phyloP scores from a whole-genome alignment of 2,113 vertebrate species.

The Halichoerus grypus region DNA sequence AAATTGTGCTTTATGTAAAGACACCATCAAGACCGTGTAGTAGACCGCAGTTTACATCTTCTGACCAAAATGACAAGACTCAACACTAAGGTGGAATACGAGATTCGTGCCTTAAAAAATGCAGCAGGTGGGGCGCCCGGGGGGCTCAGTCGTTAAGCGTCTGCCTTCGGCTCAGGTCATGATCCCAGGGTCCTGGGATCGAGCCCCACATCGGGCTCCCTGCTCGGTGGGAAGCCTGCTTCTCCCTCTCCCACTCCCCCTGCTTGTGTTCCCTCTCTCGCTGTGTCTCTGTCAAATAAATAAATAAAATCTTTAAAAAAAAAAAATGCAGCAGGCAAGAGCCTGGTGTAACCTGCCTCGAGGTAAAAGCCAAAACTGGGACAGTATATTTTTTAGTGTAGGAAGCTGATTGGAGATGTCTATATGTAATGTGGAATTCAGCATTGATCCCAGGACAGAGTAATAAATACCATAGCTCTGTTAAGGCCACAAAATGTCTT shows the following conservation, averaged over 20 bases:
- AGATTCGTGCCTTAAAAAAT: background rate
- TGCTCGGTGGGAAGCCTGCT: too few species aligned
- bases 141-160: too few species aligned
- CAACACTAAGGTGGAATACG: background rate
- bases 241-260: too few species aligned
- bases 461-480: background rate
- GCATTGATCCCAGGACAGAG: background rate
- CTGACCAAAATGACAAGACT: background rate
- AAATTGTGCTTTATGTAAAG: slow-evolving; percentile 45
- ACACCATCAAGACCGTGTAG: background rate
- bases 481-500: background rate
- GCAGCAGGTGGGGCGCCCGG: background rate
- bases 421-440: background rate
- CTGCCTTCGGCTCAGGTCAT: too few species aligned
- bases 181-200: too few species aligned
- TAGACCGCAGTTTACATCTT: background rate
- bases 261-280: too few species aligned
- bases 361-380: background rate
- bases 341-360: background rate
- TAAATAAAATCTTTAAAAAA: too few species aligned
- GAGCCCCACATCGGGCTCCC: too few species aligned
- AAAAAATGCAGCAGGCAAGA: background rate
- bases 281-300: too few species aligned
- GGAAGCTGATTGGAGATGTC: background rate
- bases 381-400: background rate